Percentiles rank a stretch among this genome's conserved stretches.
Evolutionary conservation across 2,113 vertebrate genomes (phyloP).

Genomic region (Petrocephalus microphthalmus): DNA sequence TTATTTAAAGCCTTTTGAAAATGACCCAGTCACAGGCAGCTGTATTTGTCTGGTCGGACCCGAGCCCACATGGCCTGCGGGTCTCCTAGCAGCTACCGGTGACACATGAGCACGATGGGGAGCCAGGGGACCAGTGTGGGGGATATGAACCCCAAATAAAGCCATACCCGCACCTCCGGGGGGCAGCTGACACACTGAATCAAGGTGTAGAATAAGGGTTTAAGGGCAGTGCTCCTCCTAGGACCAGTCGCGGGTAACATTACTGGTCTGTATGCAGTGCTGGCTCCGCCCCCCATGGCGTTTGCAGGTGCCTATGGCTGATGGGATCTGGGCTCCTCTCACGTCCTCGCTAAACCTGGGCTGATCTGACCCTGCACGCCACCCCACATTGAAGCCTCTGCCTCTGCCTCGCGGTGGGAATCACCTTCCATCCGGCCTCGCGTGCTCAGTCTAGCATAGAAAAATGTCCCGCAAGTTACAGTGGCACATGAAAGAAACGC

Average conservation of each 20-base stretch:
- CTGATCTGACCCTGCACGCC: background rate
- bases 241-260: background rate
- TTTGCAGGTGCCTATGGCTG: background rate
- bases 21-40: conserved; percentile 43
- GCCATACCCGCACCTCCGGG: background rate
- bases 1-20: conserved; percentile 47
- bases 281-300: background rate
- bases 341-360: background rate
- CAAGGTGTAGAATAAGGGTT: background rate
- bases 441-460: background rate
- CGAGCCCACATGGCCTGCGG: background rate
- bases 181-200: background rate
- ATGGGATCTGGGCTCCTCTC: background rate
- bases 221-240: background rate
- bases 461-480: background rate
- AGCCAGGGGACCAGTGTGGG: background rate
- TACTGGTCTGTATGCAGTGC: background rate
- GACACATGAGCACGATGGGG: background rate
- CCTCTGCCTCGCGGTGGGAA: background rate
- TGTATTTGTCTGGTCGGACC: conserved; percentile 31
- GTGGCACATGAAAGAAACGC: conserved; percentile 11
- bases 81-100: conserved; percentile 19
- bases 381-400: background rate
- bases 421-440: background rate
- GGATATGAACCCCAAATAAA: background rate